phyloP scores from a whole-genome alignment of 2,113 vertebrate genomes.

The Hucho hucho region DNA sequence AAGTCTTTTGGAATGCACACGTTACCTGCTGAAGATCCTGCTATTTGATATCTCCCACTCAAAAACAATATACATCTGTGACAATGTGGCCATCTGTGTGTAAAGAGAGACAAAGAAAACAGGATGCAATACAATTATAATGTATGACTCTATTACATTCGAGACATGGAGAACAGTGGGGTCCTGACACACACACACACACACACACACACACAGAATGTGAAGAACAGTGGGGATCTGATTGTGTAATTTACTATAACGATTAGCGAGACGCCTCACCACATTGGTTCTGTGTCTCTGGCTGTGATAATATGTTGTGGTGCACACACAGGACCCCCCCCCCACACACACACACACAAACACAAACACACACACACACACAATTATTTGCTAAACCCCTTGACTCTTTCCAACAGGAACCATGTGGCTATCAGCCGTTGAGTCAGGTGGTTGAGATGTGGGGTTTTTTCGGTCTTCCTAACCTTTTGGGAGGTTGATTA shows the following conservation, averaged over 20 bases:
- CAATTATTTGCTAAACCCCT: not conserved
- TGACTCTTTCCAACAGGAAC: not conserved
- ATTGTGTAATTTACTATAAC: not conserved
- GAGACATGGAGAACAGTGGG: not conserved
- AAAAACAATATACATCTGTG: too few species aligned
- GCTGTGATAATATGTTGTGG: not conserved
- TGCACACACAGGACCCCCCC: not conserved
- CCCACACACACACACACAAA: not conserved
- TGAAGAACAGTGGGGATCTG: not conserved
- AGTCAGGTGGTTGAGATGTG: not conserved
- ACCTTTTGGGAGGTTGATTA: constrained; percentile 37
- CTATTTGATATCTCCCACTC: too few species aligned
- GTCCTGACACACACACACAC: not conserved
- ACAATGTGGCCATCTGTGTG: not conserved
- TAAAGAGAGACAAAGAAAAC: constrained; percentile 13
- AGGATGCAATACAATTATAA: not conserved
- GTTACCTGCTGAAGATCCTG: too few species aligned
- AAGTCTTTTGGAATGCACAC: too few species aligned
- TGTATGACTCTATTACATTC: not conserved
- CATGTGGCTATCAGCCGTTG: not conserved
- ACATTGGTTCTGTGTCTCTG: not conserved
- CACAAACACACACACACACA: not conserved
- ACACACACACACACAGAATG: too few species aligned
- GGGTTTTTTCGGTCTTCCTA: not conserved
- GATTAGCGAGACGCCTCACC: not conserved